A percentile compares a stretch with the other conserved stretches of the same genome.
Conservation (phyloP, 2,797 vertebrate species). For the Eleutherodactylus coqui region DNA sequence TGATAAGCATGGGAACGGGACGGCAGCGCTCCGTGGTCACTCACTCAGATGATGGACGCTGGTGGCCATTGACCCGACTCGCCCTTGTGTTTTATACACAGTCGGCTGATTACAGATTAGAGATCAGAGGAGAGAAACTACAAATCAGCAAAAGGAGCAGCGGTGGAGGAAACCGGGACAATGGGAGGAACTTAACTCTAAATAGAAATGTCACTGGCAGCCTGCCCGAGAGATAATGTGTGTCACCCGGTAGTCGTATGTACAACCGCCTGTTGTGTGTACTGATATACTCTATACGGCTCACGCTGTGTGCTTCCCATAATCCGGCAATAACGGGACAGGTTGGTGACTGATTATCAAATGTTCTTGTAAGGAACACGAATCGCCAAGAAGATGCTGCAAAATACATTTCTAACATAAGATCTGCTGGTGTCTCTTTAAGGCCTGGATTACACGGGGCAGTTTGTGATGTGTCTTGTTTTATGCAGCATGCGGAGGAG, state of each 20-base stretch:
- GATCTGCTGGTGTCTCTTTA: too few relatives aligned
- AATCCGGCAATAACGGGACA: neutral
- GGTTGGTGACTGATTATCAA: too few relatives aligned
- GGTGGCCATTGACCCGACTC: neutral
- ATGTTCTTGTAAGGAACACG: too few relatives aligned
- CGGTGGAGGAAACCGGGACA: neutral
- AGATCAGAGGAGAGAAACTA: neutral
- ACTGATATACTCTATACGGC: neutral
- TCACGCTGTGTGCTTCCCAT: neutral
- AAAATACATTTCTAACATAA: too few relatives aligned
- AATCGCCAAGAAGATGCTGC: too few relatives aligned
- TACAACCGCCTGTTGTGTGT: neutral
- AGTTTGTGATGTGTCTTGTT: too few relatives aligned
- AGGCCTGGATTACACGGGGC: too few relatives aligned
- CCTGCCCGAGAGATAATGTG: neutral
- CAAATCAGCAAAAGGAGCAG: too few relatives aligned
- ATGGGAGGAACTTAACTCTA: neutral
- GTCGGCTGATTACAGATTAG: neutral
- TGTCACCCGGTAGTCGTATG: neutral
- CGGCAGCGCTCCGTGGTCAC: neutral
- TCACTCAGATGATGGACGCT: neutral
- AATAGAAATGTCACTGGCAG: constrained; percentile 14
- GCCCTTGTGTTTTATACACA: neutral
- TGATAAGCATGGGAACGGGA: too few relatives aligned
- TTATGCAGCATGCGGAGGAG: too few relatives aligned